phyloP scores from a whole-genome alignment of 2,797 vertebrate genomes.

The Pteropus rufus region DNA sequence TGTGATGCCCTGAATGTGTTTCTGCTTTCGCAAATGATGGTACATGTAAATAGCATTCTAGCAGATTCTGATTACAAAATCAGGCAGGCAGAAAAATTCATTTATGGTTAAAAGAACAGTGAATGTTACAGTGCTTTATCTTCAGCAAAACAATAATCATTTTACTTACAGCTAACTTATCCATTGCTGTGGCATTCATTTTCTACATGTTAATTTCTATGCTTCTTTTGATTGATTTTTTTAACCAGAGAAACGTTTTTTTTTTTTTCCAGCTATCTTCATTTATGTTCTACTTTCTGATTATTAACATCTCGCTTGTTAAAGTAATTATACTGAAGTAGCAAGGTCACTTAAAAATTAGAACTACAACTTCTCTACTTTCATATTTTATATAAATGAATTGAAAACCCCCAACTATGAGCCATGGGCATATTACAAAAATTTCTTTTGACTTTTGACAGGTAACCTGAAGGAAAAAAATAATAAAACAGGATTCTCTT shows the following conservation, averaged over 20 bases:
- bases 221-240: constrained; percentile 41
- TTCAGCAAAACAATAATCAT: constrained; percentile 59
- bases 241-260: neutral
- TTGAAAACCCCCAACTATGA: neutral
- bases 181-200: constrained; percentile 17
- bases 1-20: neutral
- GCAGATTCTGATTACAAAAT: constrained; percentile 64
- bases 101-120: constrained; percentile 61
- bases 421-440: neutral
- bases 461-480: neutral
- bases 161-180: constrained; percentile 63
- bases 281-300: constrained; percentile 40
- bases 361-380: neutral
- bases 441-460: constrained; percentile 7
- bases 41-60: constrained; percentile 52
- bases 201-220: constrained; percentile 44
- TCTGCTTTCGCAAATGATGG: constrained; percentile 67
- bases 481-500: neutral
- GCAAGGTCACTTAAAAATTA: constrained; percentile 44
- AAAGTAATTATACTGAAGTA: neutral
- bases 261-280: constrained; percentile 43
- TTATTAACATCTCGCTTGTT: constrained; percentile 18
- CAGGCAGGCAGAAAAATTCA: constrained; percentile 73
- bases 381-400: neutral
- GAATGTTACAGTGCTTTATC: constrained; percentile 61